Conservation (phyloP, 2,113 vertebrate species). For the Laticauda colubrina region DNA sequence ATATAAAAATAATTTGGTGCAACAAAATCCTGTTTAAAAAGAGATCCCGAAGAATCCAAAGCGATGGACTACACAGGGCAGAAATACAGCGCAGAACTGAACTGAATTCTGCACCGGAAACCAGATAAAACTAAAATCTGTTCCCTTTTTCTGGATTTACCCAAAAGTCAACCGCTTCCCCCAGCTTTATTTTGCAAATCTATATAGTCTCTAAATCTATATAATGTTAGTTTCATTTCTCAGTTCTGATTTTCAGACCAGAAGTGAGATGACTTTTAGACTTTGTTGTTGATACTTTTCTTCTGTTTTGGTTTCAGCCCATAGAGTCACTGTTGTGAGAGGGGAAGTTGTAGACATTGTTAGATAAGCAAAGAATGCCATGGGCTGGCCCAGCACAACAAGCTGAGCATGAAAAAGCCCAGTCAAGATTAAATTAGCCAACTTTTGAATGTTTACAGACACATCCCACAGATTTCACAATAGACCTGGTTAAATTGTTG, state of each 20-base stretch:
- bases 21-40: neutral
- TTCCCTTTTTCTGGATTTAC: neutral
- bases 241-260: neutral
- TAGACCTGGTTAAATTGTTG: neutral
- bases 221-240: neutral
- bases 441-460: neutral
- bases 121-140: neutral
- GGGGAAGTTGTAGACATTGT: neutral
- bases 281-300: neutral
- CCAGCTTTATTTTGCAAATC: neutral
- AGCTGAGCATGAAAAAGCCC: neutral
- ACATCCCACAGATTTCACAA: neutral
- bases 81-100: neutral
- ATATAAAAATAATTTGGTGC: neutral
- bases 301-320: neutral
- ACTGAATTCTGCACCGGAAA: neutral
- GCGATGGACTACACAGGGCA: neutral
- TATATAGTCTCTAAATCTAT: neutral
- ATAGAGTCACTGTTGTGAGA: neutral
- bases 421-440: neutral
- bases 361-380: neutral
- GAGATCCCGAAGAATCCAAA: neutral
- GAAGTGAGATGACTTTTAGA: neutral
- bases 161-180: neutral
- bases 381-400: neutral